A percentile compares a stretch with the other conserved stretches of the same genome.
Evolutionary conservation across 2,888 invertebrate genomes (phyloP).

Genomic region (Pinctada fucata): DNA sequence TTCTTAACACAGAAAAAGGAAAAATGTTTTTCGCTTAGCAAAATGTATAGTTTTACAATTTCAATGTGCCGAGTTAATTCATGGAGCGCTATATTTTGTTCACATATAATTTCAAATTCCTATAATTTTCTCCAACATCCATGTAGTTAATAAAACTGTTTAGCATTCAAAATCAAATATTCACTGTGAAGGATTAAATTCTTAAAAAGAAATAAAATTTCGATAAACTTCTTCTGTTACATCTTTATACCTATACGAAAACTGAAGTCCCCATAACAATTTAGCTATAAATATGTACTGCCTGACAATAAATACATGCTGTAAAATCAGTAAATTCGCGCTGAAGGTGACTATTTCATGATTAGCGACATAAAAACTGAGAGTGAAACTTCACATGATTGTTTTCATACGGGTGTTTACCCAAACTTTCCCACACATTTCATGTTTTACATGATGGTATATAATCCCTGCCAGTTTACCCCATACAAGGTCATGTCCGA

Average conservation of each 20-base stretch:
- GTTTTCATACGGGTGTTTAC: no score
- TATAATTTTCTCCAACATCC: not conserved
- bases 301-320: no score
- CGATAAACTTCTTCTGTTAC: not conserved
- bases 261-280: not conserved
- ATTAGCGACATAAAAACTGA: no score
- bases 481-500: not conserved
- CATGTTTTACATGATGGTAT: not conserved
- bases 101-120: not conserved
- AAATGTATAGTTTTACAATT: no score
- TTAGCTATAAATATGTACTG: no score
- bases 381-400: no score
- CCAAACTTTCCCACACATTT: not conserved
- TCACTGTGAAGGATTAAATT: slow-evolving; percentile 11
- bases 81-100: no score
- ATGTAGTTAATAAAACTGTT: slow-evolving; percentile 4
- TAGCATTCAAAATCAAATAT: slow-evolving; percentile 4
- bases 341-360: no score
- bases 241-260: not conserved
- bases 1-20: no score
- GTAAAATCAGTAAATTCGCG: no score
- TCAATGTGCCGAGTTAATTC: no score
- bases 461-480: not conserved
- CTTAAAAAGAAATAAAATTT: not conserved
- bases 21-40: no score